These are phyloP conservation scores for Anhinga anhinga DNA, from an alignment of 2,113 vertebrate species.

Conservation along the genomic window DNA sequence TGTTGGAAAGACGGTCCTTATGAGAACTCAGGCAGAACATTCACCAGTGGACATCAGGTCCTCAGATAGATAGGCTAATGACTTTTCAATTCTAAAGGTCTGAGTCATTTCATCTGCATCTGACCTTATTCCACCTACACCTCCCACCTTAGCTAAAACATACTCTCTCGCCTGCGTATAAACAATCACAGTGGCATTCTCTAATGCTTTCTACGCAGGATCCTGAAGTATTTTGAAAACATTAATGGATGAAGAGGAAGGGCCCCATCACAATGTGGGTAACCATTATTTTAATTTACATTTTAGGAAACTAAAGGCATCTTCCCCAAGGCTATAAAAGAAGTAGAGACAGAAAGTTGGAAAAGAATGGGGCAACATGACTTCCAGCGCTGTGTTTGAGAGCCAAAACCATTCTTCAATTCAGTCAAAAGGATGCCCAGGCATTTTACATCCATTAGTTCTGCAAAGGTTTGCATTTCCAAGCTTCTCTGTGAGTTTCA, in stretches of 20 bases:
- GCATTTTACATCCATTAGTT: not conserved
- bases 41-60: not conserved
- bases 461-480: not conserved
- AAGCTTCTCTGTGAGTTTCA: not conserved
- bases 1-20: not conserved
- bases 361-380: not conserved
- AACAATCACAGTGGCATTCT: not conserved
- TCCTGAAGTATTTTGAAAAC: not conserved
- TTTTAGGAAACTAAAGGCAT: not conserved
- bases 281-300: not conserved
- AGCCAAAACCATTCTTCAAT: not conserved
- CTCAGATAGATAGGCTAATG: not conserved
- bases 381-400: not conserved
- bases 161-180: not conserved
- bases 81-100: not conserved
- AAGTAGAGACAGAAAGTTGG: not conserved
- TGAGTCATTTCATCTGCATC: conserved; percentile 14
- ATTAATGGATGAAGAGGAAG: not conserved
- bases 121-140: conserved; percentile 2
- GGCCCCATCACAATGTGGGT: not conserved
- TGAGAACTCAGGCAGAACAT: not conserved
- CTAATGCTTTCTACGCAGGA: not conserved
- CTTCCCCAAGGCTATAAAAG: not conserved
- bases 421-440: not conserved
- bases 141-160: not conserved